A percentile compares a stretch with the other conserved stretches of the same genome.
These are phyloP conservation scores for Calliphora vicina DNA, from an alignment of 1,140 invertebrate genomes.

Conservation along the genomic window DNA sequence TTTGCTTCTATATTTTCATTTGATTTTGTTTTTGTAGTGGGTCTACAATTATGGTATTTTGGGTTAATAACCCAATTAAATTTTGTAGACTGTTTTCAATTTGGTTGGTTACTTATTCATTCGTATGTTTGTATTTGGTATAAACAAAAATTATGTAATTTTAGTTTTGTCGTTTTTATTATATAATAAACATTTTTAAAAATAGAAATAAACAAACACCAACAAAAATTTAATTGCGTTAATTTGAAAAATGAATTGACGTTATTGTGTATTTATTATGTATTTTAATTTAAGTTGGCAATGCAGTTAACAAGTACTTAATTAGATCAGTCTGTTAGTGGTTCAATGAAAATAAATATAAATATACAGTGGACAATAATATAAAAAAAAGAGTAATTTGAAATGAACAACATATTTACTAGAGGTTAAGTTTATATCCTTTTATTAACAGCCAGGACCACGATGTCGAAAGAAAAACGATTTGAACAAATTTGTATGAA, in stretches of 20 bases:
- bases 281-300: neutral
- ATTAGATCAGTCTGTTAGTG: neutral
- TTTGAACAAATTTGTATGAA: too few species aligned
- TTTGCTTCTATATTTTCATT: neutral
- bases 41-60: slow-evolving; percentile 23
- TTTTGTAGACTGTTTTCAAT: neutral
- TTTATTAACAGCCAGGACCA: too few species aligned
- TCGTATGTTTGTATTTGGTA: neutral
- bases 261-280: neutral
- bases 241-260: neutral
- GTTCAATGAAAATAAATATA: too few species aligned
- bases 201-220: neutral
- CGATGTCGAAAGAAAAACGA: too few species aligned
- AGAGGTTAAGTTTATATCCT: too few species aligned
- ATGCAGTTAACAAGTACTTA: neutral
- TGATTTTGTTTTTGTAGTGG: neutral
- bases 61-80: slow-evolving; percentile 32
- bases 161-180: neutral
- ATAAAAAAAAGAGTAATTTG: too few species aligned
- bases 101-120: neutral
- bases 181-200: neutral
- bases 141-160: slow-evolving; percentile 24
- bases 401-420: too few species aligned
- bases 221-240: neutral
- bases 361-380: too few species aligned